These are phyloP conservation scores for Tenthredo livida DNA, from an alignment of 2,888 invertebrate species.

Conservation along the genomic window DNA sequence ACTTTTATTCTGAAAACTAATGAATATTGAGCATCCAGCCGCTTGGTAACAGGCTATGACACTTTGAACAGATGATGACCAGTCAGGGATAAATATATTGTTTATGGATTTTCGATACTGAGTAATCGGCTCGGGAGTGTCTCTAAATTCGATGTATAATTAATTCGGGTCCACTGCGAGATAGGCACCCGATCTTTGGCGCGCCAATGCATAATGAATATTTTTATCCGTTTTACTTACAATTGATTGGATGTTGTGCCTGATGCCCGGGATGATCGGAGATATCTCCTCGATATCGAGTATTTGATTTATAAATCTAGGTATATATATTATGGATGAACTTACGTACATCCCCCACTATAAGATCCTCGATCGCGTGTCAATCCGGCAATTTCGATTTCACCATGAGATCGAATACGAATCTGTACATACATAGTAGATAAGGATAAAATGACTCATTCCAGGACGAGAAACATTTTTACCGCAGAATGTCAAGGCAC, in stretches of 20 bases:
- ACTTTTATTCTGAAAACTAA: not conserved
- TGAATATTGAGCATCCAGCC: not conserved
- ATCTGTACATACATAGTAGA: not conserved
- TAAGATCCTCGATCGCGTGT: not conserved
- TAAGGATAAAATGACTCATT: not conserved
- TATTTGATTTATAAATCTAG: not conserved
- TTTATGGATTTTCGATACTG: too few relatives aligned
- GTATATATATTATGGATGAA: not conserved
- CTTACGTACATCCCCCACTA: not conserved
- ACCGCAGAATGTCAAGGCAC: not conserved
- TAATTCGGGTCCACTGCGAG: too few relatives aligned
- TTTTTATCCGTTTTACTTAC: too few relatives aligned
- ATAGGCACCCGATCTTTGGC: too few relatives aligned
- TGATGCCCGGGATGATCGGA: not conserved
- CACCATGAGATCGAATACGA: not conserved
- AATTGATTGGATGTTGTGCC: not conserved
- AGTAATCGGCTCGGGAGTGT: too few relatives aligned
- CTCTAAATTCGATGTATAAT: too few relatives aligned
- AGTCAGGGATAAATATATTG: not conserved
- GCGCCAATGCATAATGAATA: too few relatives aligned
- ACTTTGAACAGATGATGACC: not conserved
- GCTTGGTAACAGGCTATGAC: not conserved
- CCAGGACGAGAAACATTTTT: not conserved
- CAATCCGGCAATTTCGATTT: not conserved
- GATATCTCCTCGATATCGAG: not conserved